These are phyloP conservation scores for Archegozetes longisetosus DNA, from an alignment of 1,140 invertebrate genomes.

Conservation along the genomic window DNA sequence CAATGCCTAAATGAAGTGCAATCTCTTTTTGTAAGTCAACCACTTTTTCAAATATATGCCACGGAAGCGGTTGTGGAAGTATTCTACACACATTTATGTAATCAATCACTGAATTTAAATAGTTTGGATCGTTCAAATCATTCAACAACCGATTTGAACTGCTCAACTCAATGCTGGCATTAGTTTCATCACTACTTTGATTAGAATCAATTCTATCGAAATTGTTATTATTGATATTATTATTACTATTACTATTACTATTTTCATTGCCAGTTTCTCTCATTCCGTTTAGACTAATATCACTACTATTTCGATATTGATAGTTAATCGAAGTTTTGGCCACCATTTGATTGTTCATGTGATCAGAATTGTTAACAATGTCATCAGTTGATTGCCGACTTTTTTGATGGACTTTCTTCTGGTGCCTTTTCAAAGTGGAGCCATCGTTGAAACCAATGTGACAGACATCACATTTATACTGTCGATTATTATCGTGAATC, in stretches of 20 bases:
- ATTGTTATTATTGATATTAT: too few relatives aligned
- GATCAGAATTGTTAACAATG: neutral
- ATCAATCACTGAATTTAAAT: neutral
- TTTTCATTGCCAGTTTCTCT: too few relatives aligned
- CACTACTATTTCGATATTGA: neutral
- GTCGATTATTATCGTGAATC: neutral
- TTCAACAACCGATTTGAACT: too few relatives aligned
- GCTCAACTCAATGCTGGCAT: too few relatives aligned
- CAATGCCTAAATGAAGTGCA: neutral
- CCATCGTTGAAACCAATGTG: neutral
- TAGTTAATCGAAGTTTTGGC: neutral
- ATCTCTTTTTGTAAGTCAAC: neutral
- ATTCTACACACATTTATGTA: neutral
- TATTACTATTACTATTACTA: too few relatives aligned
- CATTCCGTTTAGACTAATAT: too few relatives aligned
- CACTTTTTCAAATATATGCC: neutral
- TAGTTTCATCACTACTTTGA: neutral
- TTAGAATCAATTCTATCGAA: neutral
- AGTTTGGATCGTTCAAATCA: neutral
- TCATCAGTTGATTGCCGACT: too few relatives aligned
- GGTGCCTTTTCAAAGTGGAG: neutral
- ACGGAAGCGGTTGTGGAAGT: neutral
- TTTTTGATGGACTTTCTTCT: neutral
- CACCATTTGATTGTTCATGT: neutral
- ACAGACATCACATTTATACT: neutral